Evolutionary conservation across 2,888 invertebrate species (phyloP).

Genomic region (Oligia strigilis): DNA sequence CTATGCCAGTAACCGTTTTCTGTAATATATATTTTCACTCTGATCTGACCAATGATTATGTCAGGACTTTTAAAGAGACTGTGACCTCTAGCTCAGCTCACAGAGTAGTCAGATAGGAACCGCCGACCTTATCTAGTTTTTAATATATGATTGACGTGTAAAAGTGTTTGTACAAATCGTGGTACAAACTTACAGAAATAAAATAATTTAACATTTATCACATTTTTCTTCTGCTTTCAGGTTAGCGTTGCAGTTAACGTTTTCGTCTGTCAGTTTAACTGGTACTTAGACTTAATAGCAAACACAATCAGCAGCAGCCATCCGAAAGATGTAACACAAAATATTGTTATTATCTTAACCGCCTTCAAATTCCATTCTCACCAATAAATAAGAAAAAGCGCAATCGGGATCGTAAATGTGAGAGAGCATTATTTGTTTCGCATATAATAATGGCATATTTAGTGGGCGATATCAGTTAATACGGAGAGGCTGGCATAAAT

Average conservation of each 20-base stretch:
- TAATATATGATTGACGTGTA: neutral
- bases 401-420: slow-evolving; percentile 74
- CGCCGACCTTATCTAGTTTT: neutral
- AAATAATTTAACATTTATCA: neutral
- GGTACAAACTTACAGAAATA: neutral
- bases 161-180: neutral
- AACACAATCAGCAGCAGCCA: slow-evolving; percentile 53
- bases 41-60: too few species aligned
- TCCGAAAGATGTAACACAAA: slow-evolving; percentile 61
- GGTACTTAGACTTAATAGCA: slow-evolving; percentile 46
- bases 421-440: slow-evolving; percentile 88
- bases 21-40: too few species aligned
- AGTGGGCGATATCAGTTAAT: slow-evolving; percentile 90
- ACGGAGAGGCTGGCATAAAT: slow-evolving; percentile 88
- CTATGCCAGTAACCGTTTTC: neutral
- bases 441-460: slow-evolving; percentile 90
- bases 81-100: neutral
- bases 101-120: neutral
- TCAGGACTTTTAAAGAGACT: neutral
- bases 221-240: neutral
- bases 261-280: slow-evolving; percentile 28
- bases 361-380: slow-evolving; percentile 80
- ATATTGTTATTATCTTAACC: slow-evolving; percentile 67
- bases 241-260: slow-evolving; percentile 15
- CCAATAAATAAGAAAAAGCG: slow-evolving; percentile 82